phyloP scores from a whole-genome alignment of 1,140 invertebrate species.

The Neodiprion lecontei region DNA sequence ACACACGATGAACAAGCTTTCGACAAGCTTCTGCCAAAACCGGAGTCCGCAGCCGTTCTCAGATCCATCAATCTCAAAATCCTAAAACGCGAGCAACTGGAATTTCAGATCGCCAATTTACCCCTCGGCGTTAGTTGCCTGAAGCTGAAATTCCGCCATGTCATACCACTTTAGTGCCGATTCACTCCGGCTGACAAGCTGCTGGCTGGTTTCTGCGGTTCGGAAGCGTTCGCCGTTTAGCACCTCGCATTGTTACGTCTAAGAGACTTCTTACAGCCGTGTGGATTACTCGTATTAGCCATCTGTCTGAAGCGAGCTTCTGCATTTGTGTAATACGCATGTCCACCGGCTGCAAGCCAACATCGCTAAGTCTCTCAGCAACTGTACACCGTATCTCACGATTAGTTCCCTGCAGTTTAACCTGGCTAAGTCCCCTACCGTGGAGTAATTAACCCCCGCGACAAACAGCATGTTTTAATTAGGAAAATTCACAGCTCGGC shows the following conservation, averaged over 20 bases:
- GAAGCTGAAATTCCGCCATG: neutral
- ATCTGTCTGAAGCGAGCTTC: neutral
- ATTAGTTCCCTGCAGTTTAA: neutral
- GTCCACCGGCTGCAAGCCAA: neutral
- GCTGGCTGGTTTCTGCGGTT: neutral
- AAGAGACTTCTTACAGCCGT: neutral
- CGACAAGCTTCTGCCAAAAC: no score
- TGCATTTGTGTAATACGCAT: neutral
- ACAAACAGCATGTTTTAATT: neutral
- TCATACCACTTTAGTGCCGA: neutral
- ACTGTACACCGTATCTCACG: neutral
- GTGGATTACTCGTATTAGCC: neutral
- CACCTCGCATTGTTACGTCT: neutral
- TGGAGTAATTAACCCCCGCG: neutral
- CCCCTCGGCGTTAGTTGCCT: no score
- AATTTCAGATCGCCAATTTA: no score
- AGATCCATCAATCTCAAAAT: no score
- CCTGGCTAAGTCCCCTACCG: neutral
- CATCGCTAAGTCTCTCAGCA: neutral
- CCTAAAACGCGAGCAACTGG: no score
- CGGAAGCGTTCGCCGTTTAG: neutral
- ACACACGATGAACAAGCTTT: no score
- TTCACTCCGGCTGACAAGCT: neutral
- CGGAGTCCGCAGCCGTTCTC: no score
- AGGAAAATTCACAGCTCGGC: neutral